Conservation (phyloP, 2,888 invertebrate species). For the Rhabditoides inermis region DNA sequence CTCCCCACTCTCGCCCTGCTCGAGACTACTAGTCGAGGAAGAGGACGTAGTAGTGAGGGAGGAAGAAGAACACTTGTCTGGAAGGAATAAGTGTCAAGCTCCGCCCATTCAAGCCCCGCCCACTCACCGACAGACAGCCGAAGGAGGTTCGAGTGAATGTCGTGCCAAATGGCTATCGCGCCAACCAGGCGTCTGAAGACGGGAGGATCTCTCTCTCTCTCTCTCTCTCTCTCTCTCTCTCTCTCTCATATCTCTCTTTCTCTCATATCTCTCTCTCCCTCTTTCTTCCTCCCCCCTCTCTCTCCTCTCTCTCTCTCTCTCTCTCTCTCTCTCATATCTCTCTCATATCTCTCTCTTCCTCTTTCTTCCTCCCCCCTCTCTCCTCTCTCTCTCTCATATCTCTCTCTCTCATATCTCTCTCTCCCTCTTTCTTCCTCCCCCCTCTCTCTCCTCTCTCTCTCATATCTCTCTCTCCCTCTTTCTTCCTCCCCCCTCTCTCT, state of each 20-base stretch:
- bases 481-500: conserved; percentile 2
- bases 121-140: conserved; percentile 34
- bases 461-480: too few species aligned
- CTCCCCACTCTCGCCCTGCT: too few species aligned
- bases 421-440: not conserved
- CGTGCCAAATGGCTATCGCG: conserved; percentile 51
- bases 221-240: not conserved
- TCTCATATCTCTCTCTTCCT: conserved; percentile 8
- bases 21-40: too few species aligned
- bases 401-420: not conserved
- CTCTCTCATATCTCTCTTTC: not conserved
- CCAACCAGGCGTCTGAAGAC: conserved; percentile 38
- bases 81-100: not conserved
- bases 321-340: conserved; percentile 6
- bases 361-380: not conserved
- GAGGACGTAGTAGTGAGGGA: too few species aligned
- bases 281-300: too few species aligned
- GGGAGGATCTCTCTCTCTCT: not conserved
- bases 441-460: conserved; percentile 13
- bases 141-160: conserved; percentile 46
- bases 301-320: too few species aligned
- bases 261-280: not conserved
- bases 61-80: conserved; percentile 8
- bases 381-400: conserved; percentile 1
- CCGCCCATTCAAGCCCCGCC: not conserved